Evolutionary conservation across 2,888 invertebrate species (phyloP), one percentile per base, ranked within the genome.

Genomic region (Drosophila nr. perissopoda): DNA sequence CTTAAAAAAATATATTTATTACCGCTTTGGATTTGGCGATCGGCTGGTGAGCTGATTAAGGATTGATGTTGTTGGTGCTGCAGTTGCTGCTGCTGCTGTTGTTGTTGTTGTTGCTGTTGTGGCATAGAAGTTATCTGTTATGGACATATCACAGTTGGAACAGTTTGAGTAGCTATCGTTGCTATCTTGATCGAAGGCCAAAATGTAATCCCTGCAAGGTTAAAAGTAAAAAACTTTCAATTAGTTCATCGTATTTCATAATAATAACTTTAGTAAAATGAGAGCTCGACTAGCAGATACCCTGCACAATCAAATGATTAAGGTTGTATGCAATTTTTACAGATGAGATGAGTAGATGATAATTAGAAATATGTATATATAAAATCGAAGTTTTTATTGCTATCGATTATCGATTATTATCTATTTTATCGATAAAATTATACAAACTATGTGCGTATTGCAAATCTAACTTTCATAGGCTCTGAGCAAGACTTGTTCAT

Each of bases 131-230:
- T 91, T 91, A 83, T 92, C 92, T 83, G 89, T 91, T 86, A 91
- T 85, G 71, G 90, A 83, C 88, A 92, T 92, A 92, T 93, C 93
- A 92, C 92, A 92, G 92, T 92, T 92, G 79, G 91, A 92, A 88
- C 86, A 86, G 85, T 92, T 92, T 81, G 92, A 90, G 81, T 83
- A 85, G 86, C 93, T 93, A 81, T 92, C 92, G 76, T 92, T 93
- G 85, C 93, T 92, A 78, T 93, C 92, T 84, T 91, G 91, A 85
- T 92, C 92, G 70, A 88, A 91, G 74, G 84, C 78, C 78, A 91
- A 73, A 61, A 84, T 76, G 62, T 86, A 81, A 69, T 92, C 93
- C 81, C 92, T 93, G 80, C 1, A 79, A 74, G 16, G 4, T 46
- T 16, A 4, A 46, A 2, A 27, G 4, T 13, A 6, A 25, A 46